Evolutionary conservation across 2,797 vertebrate species (phyloP).

Genomic region (Falco rusticolus): DNA sequence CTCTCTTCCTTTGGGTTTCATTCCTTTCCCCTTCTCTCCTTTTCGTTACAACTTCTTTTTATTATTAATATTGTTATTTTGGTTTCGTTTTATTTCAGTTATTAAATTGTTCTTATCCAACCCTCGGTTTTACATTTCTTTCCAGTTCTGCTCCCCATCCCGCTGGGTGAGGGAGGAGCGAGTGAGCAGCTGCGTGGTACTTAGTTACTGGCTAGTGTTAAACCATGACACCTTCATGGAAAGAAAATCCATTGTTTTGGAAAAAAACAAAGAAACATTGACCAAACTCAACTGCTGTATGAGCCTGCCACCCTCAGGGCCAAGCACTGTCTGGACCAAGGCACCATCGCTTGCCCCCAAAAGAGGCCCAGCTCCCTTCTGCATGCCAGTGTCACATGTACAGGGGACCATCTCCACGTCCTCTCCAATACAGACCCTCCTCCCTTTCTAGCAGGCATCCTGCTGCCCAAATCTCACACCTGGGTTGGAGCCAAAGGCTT

Average conservation of each 20-base stretch:
- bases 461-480: neutral
- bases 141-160: too few species aligned
- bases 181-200: too few species aligned
- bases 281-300: neutral
- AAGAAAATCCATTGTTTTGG: neutral
- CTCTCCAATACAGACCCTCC: neutral
- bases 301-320: neutral
- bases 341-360: accelerated
- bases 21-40: too few species aligned
- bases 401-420: neutral
- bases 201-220: too few species aligned
- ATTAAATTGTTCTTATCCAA: too few species aligned
- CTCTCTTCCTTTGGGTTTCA: too few species aligned
- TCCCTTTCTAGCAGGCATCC: neutral
- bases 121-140: too few species aligned
- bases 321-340: too few species aligned
- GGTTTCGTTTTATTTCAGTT: too few species aligned
- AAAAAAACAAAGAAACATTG: neutral
- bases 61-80: too few species aligned
- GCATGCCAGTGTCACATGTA: accelerated
- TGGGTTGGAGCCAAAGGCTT: neutral
- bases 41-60: too few species aligned
- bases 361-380: neutral
- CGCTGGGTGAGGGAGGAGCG: too few species aligned
- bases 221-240: neutral